These are phyloP conservation scores for Threskiornis aethiopicus DNA, from an alignment of 2,797 vertebrate species.

Conservation along the genomic window DNA sequence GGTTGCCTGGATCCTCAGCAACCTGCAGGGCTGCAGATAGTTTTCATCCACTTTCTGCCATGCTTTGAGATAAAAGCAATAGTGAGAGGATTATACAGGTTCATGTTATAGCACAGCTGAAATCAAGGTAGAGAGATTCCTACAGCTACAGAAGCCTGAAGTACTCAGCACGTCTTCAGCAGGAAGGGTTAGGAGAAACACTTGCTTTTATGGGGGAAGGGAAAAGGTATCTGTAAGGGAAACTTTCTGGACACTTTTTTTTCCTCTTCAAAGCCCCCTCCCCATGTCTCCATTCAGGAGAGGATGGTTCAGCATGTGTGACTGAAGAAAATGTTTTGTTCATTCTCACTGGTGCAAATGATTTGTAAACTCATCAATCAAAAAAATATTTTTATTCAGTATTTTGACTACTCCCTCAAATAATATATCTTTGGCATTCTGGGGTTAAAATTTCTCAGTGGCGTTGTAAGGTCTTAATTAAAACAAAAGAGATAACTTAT, in stretches of 20 bases:
- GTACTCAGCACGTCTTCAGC: neutral
- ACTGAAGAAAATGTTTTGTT: neutral
- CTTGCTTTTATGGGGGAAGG: neutral
- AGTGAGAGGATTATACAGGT: neutral
- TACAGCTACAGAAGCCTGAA: neutral
- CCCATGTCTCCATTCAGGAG: neutral
- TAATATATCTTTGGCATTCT: slow-evolving; percentile 30
- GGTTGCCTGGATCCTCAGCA: neutral
- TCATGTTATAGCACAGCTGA: neutral
- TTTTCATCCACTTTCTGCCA: neutral
- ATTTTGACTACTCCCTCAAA: slow-evolving; percentile 49
- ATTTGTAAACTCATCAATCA: slow-evolving; percentile 11
- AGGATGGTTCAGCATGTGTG: neutral
- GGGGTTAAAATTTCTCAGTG: slow-evolving; percentile 63
- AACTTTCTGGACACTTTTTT: neutral
- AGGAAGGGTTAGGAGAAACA: neutral
- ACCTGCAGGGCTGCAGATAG: accelerated
- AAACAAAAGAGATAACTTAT: slow-evolving; percentile 70
- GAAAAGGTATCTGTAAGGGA: neutral
- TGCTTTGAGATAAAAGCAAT: neutral
- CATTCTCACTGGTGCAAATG: neutral
- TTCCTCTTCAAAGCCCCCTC: neutral
- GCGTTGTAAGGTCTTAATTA: slow-evolving; percentile 71
- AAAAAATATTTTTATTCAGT: slow-evolving; percentile 13
- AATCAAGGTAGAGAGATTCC: neutral